Conservation (phyloP, 2,888 invertebrate species). For the Temnothorax unifasciatus region DNA sequence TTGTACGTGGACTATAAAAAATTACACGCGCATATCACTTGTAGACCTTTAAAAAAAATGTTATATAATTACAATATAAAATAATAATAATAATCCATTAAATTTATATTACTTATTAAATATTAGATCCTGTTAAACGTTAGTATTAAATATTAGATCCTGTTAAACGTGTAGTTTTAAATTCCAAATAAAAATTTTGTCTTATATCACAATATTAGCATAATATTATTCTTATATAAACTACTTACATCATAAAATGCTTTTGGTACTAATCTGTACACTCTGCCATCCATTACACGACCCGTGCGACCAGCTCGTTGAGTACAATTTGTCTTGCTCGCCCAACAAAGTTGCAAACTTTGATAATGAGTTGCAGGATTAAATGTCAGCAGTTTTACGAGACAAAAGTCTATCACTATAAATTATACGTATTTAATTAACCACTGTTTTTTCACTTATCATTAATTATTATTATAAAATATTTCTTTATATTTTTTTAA, state of each 20-base stretch:
- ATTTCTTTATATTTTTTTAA: neutral
- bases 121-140: neutral
- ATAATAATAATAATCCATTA: neutral
- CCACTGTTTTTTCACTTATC: constrained; percentile 63
- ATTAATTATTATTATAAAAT: neutral
- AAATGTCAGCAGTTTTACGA: constrained; percentile 93
- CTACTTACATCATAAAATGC: constrained; percentile 89
- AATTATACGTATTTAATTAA: constrained; percentile 54
- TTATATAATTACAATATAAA: neutral
- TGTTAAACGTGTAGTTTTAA: neutral
- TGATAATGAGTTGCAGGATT: constrained; percentile 93
- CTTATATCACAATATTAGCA: neutral
- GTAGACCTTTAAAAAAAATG: neutral
- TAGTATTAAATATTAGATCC: neutral
- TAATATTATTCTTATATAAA: constrained; percentile 6
- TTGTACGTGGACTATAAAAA: too few species aligned
- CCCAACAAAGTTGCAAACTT: constrained; percentile 93
- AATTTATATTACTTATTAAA: neutral
- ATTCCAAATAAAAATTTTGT: neutral
- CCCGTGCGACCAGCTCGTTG: constrained; percentile 97
- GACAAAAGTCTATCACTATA: constrained; percentile 96
- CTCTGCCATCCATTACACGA: constrained; percentile 93
- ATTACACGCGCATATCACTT: neutral
- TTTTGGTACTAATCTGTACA: constrained; percentile 92
- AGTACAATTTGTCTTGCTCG: constrained; percentile 94